Conservation (phyloP, 2,888 invertebrate species). For the Margaritifera margaritifera region DNA sequence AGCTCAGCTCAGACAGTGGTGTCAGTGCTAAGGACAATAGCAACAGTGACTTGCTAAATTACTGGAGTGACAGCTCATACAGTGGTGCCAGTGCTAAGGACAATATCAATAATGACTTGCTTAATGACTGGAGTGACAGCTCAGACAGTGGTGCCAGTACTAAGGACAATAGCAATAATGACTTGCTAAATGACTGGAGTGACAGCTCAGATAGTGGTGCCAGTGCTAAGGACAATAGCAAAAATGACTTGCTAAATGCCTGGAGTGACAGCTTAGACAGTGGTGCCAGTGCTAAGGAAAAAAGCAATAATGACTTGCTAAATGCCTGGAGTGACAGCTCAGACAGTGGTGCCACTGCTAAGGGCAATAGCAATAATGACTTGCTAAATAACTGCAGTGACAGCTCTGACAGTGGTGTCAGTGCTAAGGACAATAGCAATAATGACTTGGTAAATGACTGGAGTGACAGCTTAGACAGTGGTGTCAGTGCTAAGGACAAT, state of each 20-base stretch:
- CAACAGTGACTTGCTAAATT: no score
- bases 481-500: constrained; percentile 47
- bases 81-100: constrained; percentile 52
- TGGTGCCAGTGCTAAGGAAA: constrained; percentile 43
- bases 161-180: no score
- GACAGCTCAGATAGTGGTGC: constrained; percentile 59
- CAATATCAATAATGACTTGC: no score
- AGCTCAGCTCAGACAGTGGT: constrained; percentile 60
- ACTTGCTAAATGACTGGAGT: constrained; percentile 50
- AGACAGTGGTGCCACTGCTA: constrained; percentile 53
- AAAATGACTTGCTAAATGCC: constrained; percentile 34
- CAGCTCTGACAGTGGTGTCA: constrained; percentile 56
- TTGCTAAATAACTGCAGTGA: constrained; percentile 49
- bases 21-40: constrained; percentile 45
- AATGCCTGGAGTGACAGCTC: constrained; percentile 57
- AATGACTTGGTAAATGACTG: constrained; percentile 48
- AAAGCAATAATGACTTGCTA: neutral
- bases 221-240: constrained; percentile 44
- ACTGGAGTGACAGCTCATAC: constrained; percentile 57
- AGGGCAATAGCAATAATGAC: constrained; percentile 1
- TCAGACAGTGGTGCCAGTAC: constrained; percentile 56
- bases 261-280: constrained; percentile 59
- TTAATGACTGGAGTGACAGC: constrained; percentile 55
- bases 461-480: constrained; percentile 59
- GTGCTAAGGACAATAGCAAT: no score